phyloP scores from a whole-genome alignment of 2,113 vertebrate species.

The Menidia beryllina region DNA sequence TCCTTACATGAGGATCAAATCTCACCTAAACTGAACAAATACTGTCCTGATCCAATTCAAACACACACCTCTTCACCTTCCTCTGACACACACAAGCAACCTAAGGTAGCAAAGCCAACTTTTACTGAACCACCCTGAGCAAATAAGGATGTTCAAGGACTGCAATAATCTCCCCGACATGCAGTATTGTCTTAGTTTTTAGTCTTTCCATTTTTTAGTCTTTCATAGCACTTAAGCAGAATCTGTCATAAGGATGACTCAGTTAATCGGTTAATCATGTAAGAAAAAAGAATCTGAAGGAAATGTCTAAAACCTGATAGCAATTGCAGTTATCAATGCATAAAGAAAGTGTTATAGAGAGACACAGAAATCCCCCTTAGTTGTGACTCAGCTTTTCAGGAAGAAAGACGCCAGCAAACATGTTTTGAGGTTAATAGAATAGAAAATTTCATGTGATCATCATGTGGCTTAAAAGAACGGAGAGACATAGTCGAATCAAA shows the following conservation, averaged over 20 bases:
- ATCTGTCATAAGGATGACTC: not conserved
- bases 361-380: not conserved
- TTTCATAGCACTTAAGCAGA: not conserved
- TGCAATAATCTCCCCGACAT: not conserved
- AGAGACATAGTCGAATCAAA: not conserved
- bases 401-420: not conserved
- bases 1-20: not conserved
- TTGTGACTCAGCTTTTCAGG: no score
- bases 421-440: not conserved
- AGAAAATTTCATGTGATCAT: not conserved
- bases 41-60: not conserved
- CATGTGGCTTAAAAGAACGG: not conserved
- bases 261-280: not conserved
- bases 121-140: constrained; percentile 57
- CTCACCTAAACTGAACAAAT: constrained; percentile 6
- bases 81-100: not conserved
- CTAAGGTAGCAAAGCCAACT: constrained; percentile 5
- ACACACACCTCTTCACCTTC: not conserved
- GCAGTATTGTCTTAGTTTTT: no score
- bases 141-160: constrained; percentile 63
- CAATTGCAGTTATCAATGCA: not conserved
- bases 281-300: not conserved
- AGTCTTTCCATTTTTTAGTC: not conserved
- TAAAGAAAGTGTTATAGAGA: not conserved
- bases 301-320: not conserved